Conservation (phyloP, 2,113 vertebrate genomes). For the Upupa epops region DNA sequence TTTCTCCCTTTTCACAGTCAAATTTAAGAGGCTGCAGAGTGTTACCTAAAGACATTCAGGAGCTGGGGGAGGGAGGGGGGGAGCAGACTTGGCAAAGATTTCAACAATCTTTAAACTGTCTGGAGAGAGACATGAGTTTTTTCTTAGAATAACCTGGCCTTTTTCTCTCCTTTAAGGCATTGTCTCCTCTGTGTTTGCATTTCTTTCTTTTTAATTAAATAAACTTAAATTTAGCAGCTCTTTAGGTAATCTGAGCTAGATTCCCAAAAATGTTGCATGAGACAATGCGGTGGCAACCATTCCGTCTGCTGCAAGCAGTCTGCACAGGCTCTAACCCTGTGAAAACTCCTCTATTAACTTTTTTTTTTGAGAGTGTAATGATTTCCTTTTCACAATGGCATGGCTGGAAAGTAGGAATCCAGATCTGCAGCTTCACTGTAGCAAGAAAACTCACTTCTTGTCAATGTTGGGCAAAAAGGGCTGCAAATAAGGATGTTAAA, state of each 20-base stretch:
- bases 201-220: constrained; percentile 19
- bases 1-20: neutral
- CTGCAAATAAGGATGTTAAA: constrained; percentile 58
- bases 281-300: neutral
- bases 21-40: neutral
- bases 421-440: neutral
- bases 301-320: neutral
- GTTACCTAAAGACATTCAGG: constrained; percentile 25
- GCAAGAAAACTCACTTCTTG: constrained; percentile 45
- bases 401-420: neutral
- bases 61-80: neutral
- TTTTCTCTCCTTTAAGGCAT: neutral
- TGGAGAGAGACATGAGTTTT: neutral
- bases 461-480: constrained; percentile 4
- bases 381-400: neutral
- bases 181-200: constrained; percentile 31
- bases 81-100: constrained; percentile 11
- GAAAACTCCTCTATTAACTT: neutral
- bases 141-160: neutral
- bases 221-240: constrained; percentile 30
- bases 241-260: neutral
- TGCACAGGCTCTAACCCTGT: neutral
- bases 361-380: constrained; percentile 1
- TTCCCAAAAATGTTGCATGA: neutral
- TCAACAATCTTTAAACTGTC: neutral